Conservation (phyloP, 2,113 vertebrate species). For the Chauna torquata region DNA sequence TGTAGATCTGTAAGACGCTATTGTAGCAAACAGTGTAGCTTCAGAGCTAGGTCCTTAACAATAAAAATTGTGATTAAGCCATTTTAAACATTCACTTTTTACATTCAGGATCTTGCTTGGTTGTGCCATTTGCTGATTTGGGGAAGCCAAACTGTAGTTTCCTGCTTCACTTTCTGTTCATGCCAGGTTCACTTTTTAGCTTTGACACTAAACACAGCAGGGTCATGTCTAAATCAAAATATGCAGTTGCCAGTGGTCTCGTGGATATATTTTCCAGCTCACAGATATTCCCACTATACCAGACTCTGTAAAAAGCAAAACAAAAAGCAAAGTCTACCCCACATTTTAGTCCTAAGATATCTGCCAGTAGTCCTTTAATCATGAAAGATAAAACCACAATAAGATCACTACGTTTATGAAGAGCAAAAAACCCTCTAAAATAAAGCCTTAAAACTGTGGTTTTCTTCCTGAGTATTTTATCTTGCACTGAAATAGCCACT, state of each 20-base stretch:
- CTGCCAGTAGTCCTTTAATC: slow-evolving; percentile 2
- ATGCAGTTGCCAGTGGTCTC: neutral
- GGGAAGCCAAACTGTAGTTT: neutral
- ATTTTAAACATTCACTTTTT: neutral
- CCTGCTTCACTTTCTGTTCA: neutral
- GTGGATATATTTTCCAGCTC: neutral
- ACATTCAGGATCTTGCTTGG: neutral
- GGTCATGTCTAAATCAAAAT: neutral
- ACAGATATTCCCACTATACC: neutral
- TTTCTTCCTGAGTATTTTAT: neutral
- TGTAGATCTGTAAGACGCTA: neutral
- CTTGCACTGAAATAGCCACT: neutral
- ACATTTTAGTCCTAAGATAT: neutral
- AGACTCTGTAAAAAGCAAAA: neutral
- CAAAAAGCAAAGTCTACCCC: neutral
- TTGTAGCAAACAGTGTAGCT: neutral
- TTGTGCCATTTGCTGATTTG: neutral
- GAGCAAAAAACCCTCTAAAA: neutral
- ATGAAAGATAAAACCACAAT: neutral
- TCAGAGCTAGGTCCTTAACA: neutral
- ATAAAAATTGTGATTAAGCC: neutral
- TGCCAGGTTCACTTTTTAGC: neutral
- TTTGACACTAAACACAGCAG: neutral
- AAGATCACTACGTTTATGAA: neutral
- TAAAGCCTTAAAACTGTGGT: neutral